Percentiles rank a stretch among this genome's conserved stretches.
Evolutionary conservation across 2,797 vertebrate species (phyloP).

Genomic region (Astyanax mexicanus): DNA sequence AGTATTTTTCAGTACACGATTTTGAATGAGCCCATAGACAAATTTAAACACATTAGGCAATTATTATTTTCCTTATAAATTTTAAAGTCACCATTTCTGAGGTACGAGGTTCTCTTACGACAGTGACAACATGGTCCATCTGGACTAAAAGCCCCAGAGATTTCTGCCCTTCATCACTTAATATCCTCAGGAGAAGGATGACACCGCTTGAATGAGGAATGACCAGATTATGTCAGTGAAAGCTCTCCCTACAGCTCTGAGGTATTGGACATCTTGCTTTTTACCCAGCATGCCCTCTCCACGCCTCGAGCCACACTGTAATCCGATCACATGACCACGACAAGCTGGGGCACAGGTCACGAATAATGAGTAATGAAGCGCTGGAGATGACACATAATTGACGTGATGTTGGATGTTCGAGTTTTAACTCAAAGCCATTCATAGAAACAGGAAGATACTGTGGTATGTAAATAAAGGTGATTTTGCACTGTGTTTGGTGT

Average conservation of each 20-base stretch:
- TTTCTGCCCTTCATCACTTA: constrained; percentile 26
- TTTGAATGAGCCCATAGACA: too few species aligned
- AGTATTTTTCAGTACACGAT: too few species aligned
- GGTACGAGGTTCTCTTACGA: background rate
- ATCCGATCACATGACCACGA: constrained; percentile 74
- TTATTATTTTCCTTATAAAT: background rate
- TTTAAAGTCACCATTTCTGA: too few species aligned
- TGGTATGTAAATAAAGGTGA: background rate
- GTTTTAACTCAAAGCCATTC: background rate
- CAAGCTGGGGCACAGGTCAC: constrained; percentile 72
- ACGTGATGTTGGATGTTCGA: background rate
- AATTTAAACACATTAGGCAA: background rate
- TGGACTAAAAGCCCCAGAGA: constrained; percentile 42
- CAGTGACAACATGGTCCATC: constrained; percentile 24
- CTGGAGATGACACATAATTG: constrained; percentile 47
- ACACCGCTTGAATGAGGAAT: constrained; percentile 43
- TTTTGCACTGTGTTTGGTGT: constrained; percentile 14
- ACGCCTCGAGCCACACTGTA: constrained; percentile 61
- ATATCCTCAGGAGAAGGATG: constrained; percentile 51
- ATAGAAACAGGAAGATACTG: background rate
- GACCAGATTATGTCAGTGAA: constrained; percentile 50
- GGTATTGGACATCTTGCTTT: constrained; percentile 58
- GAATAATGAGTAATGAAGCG: constrained; percentile 72
- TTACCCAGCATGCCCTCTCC: constrained; percentile 69
- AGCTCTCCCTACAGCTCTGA: constrained; percentile 54